Base-by-base conservation (phyloP, 2,113 vertebrate genomes). In the Echinops telfairi region DNA sequence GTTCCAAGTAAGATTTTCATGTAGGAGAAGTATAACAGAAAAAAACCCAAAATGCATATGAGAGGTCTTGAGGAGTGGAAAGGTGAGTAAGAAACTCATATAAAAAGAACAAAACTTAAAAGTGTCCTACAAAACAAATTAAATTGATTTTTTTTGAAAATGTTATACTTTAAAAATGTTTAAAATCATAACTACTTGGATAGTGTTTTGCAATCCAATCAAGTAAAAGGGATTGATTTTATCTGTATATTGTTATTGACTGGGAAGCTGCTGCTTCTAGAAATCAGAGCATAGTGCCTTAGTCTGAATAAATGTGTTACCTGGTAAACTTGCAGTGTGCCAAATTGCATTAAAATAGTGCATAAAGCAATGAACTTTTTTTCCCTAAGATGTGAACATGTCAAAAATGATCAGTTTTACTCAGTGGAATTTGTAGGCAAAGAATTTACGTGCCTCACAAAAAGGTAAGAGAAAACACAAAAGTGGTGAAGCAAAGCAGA, bases 151-250 rank as follows among this genome's bases (percentile, higher is more conserved):
- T 53, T 10, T 53, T 10, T 4, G 47, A 40, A 40, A 40, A 40
- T 40, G 2, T 53, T 88, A 87, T 93, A 20, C 64, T 88, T 84
- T 73, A 43, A 93, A 91, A 82, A 88, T 68, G 89, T 89, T 95
- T 97, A 94, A 91, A 82, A 96, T 84, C 91, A 92, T 91, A 95
- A 92, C 81, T 11, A 53, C 47, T 53, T 53, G 47, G 47, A 53
- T 53, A 53, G 47, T 53, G 47, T 53, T 78, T 96, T 89, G 94
- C 38, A 95, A 77, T 90, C 82, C 27, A 96, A 88, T 94, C 91
- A 95, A 96, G 94, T 93, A 97, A 95, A 97, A 95, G n/a, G 75
- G 92, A 98, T 97, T 97, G 97, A 97, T 97, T 98, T 98, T 97
- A 98, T 98, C 97, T 97, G 89, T 93, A 97, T 97, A 97, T 97